A percentile compares a stretch with the other conserved stretches of the same genome.
Conservation (phyloP, 2,113 vertebrate genomes). For the Zonotrichia leucophrys region DNA sequence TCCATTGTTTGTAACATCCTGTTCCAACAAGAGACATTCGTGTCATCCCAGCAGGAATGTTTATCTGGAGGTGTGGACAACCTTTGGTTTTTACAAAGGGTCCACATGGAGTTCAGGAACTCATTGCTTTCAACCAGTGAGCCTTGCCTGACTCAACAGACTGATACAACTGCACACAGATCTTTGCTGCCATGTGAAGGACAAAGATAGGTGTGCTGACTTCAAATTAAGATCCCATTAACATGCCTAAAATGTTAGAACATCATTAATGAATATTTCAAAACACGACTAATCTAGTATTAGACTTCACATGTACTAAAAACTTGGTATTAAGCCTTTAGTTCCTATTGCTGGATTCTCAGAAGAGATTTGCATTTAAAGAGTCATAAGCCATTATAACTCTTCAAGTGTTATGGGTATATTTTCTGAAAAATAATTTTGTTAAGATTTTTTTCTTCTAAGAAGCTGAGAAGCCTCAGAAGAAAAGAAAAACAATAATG, state of each 20-base stretch:
- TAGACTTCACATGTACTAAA: not conserved
- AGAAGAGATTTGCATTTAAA: not conserved
- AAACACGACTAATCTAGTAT: not conserved
- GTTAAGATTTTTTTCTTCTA: too few relatives aligned
- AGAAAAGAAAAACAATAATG: too few relatives aligned
- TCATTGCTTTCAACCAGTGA: not conserved
- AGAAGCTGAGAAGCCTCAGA: too few relatives aligned
- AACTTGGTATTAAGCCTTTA: not conserved
- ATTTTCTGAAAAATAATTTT: too few relatives aligned
- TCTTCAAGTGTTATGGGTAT: not conserved
- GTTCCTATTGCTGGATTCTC: not conserved
- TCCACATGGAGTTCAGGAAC: not conserved
- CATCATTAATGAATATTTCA: not conserved
- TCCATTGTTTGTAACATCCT: conserved; percentile 82
- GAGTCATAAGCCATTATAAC: not conserved
- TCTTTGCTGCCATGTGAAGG: not conserved
- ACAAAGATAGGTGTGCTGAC: not conserved
- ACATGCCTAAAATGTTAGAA: not conserved
- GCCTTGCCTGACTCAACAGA: not conserved
- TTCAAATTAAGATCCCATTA: not conserved
- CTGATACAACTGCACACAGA: not conserved
- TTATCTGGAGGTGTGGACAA: not conserved
- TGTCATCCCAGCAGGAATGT: not conserved
- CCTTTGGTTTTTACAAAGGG: not conserved
- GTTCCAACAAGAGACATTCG: not conserved